Percentiles rank a stretch among this genome's conserved stretches.
These are phyloP conservation scores for Sminthurides aquaticus DNA, from an alignment of 2,888 invertebrate species.

Conservation along the genomic window DNA sequence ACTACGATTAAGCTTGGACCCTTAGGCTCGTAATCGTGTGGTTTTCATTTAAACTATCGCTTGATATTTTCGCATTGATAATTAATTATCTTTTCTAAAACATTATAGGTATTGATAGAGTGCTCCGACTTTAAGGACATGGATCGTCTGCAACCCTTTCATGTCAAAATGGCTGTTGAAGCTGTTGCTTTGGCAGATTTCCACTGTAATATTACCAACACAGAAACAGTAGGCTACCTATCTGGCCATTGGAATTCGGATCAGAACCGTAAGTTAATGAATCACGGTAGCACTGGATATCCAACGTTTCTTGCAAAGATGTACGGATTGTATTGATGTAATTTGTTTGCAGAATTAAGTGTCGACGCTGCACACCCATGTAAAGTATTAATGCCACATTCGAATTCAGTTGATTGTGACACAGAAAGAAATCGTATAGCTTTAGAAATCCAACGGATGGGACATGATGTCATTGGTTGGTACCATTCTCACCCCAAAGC, in stretches of 20 bases:
- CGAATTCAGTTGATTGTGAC: conserved; percentile 41
- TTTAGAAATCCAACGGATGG: conserved; percentile 60
- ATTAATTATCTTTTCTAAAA: too few relatives aligned
- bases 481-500: conserved; percentile 71
- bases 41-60: too few relatives aligned
- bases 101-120: conserved; percentile 39
- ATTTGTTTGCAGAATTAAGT: conserved; percentile 38
- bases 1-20: too few relatives aligned
- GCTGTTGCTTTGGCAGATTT: conserved; percentile 58
- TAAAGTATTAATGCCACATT: conserved; percentile 40
- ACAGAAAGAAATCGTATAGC: conserved; percentile 49
- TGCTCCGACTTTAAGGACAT: conserved; percentile 42
- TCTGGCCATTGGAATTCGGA: conserved; percentile 93
- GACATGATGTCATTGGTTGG: conserved; percentile 69
- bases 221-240: conserved; percentile 91
- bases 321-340: too few relatives aligned
- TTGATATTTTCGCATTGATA: too few relatives aligned
- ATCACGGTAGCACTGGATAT: too few relatives aligned
- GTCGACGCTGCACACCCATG: conserved; percentile 42
- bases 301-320: too few relatives aligned
- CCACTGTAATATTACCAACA: conserved; percentile 86
- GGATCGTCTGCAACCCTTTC: conserved; percentile 71
- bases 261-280: conserved; percentile 68
- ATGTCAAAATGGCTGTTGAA: conserved; percentile 77
- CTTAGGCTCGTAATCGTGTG: neutral